Conservation (phyloP, 2,888 invertebrate species). For the Melinopterus prodromus region DNA sequence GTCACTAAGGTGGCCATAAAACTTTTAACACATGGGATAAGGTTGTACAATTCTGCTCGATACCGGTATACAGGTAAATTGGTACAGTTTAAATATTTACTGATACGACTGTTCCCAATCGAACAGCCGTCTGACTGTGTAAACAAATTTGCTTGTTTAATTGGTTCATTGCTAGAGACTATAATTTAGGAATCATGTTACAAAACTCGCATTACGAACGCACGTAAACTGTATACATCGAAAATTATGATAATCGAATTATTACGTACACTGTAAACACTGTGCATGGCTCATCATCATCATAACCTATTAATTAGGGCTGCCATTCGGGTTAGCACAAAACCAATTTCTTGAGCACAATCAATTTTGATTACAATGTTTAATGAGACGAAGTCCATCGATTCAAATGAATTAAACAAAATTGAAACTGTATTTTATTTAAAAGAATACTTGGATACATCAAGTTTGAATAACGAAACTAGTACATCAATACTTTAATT, state of each 20-base stretch:
- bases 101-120: not conserved
- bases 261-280: no score
- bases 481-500: no score
- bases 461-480: no score
- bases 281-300: no score
- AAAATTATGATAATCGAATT: not conserved
- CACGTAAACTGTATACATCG: not conserved
- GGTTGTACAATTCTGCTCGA: not conserved
- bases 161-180: not conserved
- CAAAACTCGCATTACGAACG: not conserved
- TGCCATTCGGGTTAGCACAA: no score
- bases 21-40: not conserved
- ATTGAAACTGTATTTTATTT: no score
- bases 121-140: not conserved
- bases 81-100: slow-evolving; percentile 4
- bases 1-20: not conserved
- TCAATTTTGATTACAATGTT: no score
- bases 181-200: not conserved
- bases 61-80: not conserved
- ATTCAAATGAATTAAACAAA: no score
- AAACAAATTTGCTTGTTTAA: not conserved
- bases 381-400: no score
- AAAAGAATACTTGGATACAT: no score
- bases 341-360: no score
- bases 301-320: no score